Percentiles rank a stretch among this genome's conserved stretches.
phyloP scores from a whole-genome alignment of 1,140 invertebrate species.

The Helicoverpa zea region DNA sequence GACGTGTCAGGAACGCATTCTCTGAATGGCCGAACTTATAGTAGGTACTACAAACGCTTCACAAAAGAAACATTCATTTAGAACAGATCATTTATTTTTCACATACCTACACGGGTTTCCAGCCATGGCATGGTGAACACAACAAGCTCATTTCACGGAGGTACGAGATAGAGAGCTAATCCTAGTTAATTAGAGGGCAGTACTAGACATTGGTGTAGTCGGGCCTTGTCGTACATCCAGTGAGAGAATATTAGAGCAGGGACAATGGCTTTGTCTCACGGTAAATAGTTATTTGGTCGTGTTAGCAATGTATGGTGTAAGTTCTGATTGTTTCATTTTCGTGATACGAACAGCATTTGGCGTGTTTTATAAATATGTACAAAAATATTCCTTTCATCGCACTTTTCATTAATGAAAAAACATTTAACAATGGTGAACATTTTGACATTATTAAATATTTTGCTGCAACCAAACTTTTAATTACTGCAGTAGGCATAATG shows the following conservation, averaged over 20 bases:
- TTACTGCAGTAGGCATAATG: no score
- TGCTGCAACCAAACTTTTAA: no score
- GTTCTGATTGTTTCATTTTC: conserved; percentile 36
- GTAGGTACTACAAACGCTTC: not conserved
- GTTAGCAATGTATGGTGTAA: conserved; percentile 4
- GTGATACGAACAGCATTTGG: no score
- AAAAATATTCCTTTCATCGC: no score
- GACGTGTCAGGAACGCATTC: no score
- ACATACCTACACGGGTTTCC: conserved; percentile 10
- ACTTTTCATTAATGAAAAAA: no score
- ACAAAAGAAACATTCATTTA: not conserved
- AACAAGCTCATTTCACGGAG: conserved; percentile 56
- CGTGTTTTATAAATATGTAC: no score
- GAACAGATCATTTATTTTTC: conserved; percentile 24
- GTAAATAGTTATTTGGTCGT: conserved; percentile 41
- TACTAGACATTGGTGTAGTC: conserved; percentile 44
- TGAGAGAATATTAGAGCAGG: conserved; percentile 48
- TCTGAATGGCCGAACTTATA: no score
- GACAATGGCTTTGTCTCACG: conserved; percentile 25
- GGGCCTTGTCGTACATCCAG: conserved; percentile 46
- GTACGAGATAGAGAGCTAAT: conserved; percentile 65
- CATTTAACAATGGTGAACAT: no score
- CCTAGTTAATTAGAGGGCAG: conserved; percentile 64
- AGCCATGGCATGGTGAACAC: conserved; percentile 34
- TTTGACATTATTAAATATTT: no score